Evolutionary conservation across 2,113 vertebrate genomes (phyloP).

Genomic region (Sceloporus tristichus): DNA sequence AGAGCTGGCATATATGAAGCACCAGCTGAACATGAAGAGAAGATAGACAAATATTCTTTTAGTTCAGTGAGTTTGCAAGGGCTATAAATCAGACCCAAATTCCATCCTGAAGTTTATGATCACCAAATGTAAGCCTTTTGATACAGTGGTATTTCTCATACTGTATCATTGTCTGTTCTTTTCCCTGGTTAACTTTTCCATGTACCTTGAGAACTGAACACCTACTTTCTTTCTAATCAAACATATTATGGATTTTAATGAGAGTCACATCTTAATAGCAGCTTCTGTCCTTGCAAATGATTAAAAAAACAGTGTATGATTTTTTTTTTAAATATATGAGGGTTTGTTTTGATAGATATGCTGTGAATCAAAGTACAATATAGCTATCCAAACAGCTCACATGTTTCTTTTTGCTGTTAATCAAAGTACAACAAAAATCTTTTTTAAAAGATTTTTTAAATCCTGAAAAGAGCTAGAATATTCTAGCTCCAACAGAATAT

Average conservation of each 20-base stretch:
- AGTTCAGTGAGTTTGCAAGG: background rate
- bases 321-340: too few relatives aligned
- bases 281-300: conserved; percentile 1
- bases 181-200: conserved; percentile 18
- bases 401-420: background rate
- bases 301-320: conserved; percentile 4
- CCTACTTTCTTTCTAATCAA: conserved; percentile 14
- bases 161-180: conserved; percentile 47
- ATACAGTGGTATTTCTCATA: conserved; percentile 55
- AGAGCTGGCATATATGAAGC: conserved; percentile 48
- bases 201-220: conserved; percentile 40
- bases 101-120: conserved; percentile 34
- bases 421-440: background rate
- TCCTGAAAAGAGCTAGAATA: background rate
- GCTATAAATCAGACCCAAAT: conserved; percentile 42
- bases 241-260: background rate
- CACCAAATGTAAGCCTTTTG: conserved; percentile 37
- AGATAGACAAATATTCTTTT: conserved; percentile 56
- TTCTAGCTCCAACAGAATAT: background rate
- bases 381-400: too few relatives aligned
- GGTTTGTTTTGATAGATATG: conserved; percentile 5
- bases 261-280: background rate
- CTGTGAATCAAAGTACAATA: background rate
- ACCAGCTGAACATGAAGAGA: background rate
- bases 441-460: too few relatives aligned